Evolutionary conservation across 2,888 invertebrate genomes (phyloP).

Genomic region (Nomada fabriciana): DNA sequence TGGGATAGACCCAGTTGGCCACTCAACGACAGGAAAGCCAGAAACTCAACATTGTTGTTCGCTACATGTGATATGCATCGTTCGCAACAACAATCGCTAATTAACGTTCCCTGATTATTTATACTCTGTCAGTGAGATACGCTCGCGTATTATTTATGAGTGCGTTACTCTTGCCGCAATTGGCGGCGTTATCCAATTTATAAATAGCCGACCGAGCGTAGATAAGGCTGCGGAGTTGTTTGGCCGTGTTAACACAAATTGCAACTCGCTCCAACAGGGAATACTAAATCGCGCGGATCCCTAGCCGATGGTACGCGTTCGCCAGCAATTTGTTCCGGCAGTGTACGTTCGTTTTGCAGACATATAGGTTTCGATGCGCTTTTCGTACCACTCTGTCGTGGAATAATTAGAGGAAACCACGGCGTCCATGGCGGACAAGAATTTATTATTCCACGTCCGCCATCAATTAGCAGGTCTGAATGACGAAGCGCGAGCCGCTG

Average conservation of each 20-base stretch:
- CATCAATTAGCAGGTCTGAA: not conserved
- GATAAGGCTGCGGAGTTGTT: slow-evolving; percentile 35
- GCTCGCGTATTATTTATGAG: slow-evolving; percentile 52
- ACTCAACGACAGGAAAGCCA: not conserved
- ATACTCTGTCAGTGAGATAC: slow-evolving; percentile 31
- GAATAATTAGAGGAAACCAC: slow-evolving; percentile 5
- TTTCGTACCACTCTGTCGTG: not conserved
- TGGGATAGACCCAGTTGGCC: not conserved
- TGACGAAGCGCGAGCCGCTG: not conserved
- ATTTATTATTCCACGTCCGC: slow-evolving; percentile 10
- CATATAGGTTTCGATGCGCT: not conserved
- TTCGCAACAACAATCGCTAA: slow-evolving; percentile 33
- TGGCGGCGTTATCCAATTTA: slow-evolving; percentile 30
- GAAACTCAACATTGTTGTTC: slow-evolving; percentile 10
- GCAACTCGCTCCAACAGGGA: not conserved
- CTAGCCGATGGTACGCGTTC: not conserved
- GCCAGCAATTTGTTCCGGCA: not conserved
- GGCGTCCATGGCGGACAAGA: not conserved
- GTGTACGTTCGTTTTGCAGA: not conserved
- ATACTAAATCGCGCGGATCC: slow-evolving; percentile 4
- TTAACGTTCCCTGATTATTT: slow-evolving; percentile 51
- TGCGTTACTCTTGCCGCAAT: slow-evolving; percentile 47
- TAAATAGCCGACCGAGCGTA: slow-evolving; percentile 24
- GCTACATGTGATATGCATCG: slow-evolving; percentile 27
- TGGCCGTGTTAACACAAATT: slow-evolving; percentile 8